phyloP scores from a whole-genome alignment of 2,113 vertebrate genomes.

The Butorides virescens region DNA sequence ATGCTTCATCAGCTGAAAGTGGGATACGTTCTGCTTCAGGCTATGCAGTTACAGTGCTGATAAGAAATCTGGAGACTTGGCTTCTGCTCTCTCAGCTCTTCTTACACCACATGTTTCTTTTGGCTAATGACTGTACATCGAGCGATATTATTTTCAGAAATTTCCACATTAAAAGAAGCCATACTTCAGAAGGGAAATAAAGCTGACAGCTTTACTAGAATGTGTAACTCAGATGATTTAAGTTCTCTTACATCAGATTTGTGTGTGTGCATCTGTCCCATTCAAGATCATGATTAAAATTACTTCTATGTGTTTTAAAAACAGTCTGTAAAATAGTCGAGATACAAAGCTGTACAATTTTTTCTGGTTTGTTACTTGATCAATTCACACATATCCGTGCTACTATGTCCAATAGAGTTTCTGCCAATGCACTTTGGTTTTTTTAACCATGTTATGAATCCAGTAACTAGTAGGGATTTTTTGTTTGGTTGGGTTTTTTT shows the following conservation, averaged over 20 bases:
- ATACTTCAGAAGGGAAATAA: background rate
- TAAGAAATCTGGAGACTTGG: background rate
- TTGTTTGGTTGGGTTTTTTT: background rate
- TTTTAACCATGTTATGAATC: background rate
- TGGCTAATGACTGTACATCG: background rate
- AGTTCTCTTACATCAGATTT: background rate
- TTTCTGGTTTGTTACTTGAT: background rate
- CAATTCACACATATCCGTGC: background rate
- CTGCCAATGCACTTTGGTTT: background rate
- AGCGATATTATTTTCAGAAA: background rate
- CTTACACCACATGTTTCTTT: background rate
- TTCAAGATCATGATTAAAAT: background rate
- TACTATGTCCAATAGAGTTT: background rate
- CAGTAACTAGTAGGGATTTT: background rate
- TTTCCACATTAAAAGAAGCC: background rate
- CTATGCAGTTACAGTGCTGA: background rate
- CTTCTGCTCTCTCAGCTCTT: background rate
- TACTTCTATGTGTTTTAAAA: background rate
- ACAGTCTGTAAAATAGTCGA: background rate
- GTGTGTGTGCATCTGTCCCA: background rate
- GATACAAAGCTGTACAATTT: background rate
- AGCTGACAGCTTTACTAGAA: background rate
- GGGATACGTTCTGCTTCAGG: background rate
- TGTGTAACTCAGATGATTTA: background rate
- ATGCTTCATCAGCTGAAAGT: background rate